Evolutionary conservation across 2,888 invertebrate species (phyloP), one percentile per base, ranked within the genome.

Genomic region (Caradrina kadenii): DNA sequence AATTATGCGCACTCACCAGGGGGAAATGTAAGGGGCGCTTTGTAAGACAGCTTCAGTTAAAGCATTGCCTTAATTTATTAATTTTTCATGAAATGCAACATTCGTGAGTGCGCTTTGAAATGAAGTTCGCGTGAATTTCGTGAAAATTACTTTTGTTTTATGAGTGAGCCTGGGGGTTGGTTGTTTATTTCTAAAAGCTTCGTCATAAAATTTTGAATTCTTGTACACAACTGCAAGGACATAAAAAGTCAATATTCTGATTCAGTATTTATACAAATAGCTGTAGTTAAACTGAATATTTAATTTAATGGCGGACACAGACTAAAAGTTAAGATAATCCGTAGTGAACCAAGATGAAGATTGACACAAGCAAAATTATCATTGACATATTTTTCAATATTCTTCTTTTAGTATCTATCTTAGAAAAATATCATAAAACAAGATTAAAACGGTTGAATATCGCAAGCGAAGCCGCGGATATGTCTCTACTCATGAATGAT

Each of bases 401-500:
- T 5, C 55, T 60, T 76, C 55, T 58, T 54, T 56, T 22, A 45
- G 55, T 69, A 58, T 39, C 49, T 15, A 67, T n/a, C 55, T 58
- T 50, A 64, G 67, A 83, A 83, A 77, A 83, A 67, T 64, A 69
- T 45, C n/a, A 42, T 72, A 62, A 67, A 79, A 73, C 64, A 76
- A 76, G 76, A 76, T 80, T 77, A 81, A 71, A 74, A 64, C 74
- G 66, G 62, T 79, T 76, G 73, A 72, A 79, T 76, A 81, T 70
- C 73, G 70, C 81, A 79, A 52, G 76, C 81, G 73, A 82, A 85
- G 73, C 80, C 80, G 78, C 80, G 73, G 62, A 67, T 70, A 80
- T 75, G 63, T 61, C 66, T 70, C 74, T 81, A 73, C 74, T 85
- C 86, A 88, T 88, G 88, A 88, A 88, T 87, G 86, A 88, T 88